A percentile compares a stretch with the other conserved stretches of the same genome.
These are phyloP conservation scores for Leptinotarsa texana DNA, from an alignment of 1,140 invertebrate genomes.

Conservation along the genomic window DNA sequence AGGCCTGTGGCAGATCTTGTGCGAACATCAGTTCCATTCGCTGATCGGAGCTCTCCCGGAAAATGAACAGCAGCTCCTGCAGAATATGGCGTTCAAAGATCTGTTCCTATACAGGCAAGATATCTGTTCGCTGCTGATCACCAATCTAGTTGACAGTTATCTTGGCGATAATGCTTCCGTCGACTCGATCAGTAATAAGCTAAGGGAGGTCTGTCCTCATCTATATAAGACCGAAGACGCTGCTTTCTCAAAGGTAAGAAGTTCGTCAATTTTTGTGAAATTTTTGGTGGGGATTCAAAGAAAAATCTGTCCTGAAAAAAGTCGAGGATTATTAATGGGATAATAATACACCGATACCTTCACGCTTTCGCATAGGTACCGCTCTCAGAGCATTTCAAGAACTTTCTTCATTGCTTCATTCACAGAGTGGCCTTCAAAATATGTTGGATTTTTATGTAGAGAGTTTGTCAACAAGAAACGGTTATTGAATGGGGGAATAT, in stretches of 20 bases:
- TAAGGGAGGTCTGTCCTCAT: conserved; percentile 91
- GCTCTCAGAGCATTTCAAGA: too few relatives aligned
- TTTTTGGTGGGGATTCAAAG: too few relatives aligned
- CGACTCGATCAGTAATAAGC: conserved; percentile 82
- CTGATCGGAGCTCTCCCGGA: conserved; percentile 70
- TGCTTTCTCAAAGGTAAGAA: conserved; percentile 81
- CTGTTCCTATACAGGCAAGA: conserved; percentile 83
- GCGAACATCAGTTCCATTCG: conserved; percentile 88
- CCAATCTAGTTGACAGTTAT: conserved; percentile 81
- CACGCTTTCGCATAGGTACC: too few relatives aligned
- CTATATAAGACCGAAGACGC: conserved; percentile 95
- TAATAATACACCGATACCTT: too few relatives aligned
- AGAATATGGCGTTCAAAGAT: conserved; percentile 70
- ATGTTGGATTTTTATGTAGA: too few relatives aligned
- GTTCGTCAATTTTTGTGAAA: background rate
- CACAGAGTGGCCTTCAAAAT: too few relatives aligned
- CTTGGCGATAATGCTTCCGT: conserved; percentile 93
- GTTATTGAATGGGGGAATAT: too few relatives aligned
- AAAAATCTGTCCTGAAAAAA: too few relatives aligned
- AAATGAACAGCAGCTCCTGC: conserved; percentile 64
- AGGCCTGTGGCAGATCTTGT: conserved; percentile 90
- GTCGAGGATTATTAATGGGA: too few relatives aligned
- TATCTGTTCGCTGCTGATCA: conserved; percentile 75
- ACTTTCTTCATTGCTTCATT: too few relatives aligned
- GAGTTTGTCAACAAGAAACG: too few relatives aligned